A percentile compares a stretch with the other conserved stretches of the same genome.
phyloP scores from a whole-genome alignment of 2,888 invertebrate genomes.

The Hyposoter dolosus region DNA sequence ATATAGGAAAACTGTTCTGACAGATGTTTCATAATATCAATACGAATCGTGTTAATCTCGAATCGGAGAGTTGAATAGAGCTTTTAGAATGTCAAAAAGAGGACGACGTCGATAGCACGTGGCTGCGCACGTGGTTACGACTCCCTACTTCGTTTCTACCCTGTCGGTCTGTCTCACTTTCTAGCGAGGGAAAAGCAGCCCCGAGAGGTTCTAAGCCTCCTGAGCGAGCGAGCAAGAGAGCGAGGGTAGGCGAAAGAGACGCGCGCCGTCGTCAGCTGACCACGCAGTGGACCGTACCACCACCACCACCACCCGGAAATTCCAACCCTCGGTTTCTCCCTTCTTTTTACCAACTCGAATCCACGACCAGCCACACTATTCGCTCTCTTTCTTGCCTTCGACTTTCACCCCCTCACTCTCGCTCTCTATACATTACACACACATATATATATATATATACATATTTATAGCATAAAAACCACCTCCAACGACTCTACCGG shows the following conservation, averaged over 20 bases:
- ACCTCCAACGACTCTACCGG: conserved; percentile 57
- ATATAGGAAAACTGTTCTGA: background rate
- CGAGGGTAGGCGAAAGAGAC: conserved; percentile 69
- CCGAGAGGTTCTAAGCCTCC: conserved; percentile 73
- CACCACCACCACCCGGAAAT: conserved; percentile 66
- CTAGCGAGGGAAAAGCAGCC: conserved; percentile 62
- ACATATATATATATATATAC: conserved; percentile 4
- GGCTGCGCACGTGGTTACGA: conserved; percentile 83
- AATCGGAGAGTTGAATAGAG: background rate
- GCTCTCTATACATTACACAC: conserved; percentile 9
- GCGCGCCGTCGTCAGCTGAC: conserved; percentile 83
- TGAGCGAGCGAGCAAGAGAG: conserved; percentile 62
- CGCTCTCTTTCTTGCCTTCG: conserved; percentile 59
- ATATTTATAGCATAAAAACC: conserved; percentile 29
- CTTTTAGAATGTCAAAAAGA: conserved; percentile 48
- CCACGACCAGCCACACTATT: conserved; percentile 67
- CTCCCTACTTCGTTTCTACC: conserved; percentile 64
- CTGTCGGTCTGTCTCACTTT: conserved; percentile 24
- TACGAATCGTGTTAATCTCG: conserved; percentile 3
- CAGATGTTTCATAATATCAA: background rate
- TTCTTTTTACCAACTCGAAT: conserved; percentile 66
- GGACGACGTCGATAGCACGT: conserved; percentile 79
- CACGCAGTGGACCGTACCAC: conserved; percentile 82
- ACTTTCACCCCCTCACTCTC: conserved; percentile 66
- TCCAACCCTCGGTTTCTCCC: conserved; percentile 76